These are phyloP conservation scores for Trissolcus brochymenae DNA, from an alignment of 2,888 invertebrate species.

Conservation along the genomic window DNA sequence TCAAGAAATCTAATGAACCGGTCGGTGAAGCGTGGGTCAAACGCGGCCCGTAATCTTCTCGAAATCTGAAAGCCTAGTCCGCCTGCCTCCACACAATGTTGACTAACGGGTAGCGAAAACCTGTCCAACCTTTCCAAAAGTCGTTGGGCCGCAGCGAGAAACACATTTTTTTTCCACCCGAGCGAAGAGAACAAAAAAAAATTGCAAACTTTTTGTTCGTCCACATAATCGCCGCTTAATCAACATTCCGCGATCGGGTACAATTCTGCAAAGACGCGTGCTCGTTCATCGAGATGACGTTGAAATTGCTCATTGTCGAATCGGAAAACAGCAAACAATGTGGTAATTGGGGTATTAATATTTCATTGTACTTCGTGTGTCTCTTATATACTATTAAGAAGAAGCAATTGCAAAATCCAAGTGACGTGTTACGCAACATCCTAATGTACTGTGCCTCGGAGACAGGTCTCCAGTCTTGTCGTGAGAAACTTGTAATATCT, in stretches of 20 bases:
- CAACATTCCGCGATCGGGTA: conserved; percentile 3
- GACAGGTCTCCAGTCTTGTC: conserved; percentile 48
- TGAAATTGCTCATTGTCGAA: conserved; percentile 14
- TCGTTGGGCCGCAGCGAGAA: conserved; percentile 60
- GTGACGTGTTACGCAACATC: conserved; percentile 41
- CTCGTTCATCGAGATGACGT: background rate
- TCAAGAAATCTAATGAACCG: conserved; percentile 67
- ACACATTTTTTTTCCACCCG: conserved; percentile 38
- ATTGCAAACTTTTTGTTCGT: background rate
- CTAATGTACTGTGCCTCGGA: conserved; percentile 23
- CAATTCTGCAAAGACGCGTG: conserved; percentile 19
- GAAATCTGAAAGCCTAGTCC: conserved; percentile 65
- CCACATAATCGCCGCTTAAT: conserved; percentile 24
- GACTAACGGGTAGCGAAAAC: conserved; percentile 64
- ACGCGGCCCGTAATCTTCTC: conserved; percentile 63
- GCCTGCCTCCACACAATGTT: conserved; percentile 60
- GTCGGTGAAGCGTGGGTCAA: conserved; percentile 63
- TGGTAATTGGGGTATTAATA: conserved; percentile 23
- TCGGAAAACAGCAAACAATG: conserved; percentile 5
- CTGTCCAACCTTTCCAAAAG: conserved; percentile 67
- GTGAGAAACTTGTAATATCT: conserved; percentile 45
- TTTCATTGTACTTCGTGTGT: conserved; percentile 7
- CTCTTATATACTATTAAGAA: conserved; percentile 6
- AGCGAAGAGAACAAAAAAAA: background rate
- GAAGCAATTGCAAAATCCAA: conserved; percentile 25